Base-by-base conservation (phyloP, 2,113 vertebrate species). In the Typhlomys cinereus region DNA sequence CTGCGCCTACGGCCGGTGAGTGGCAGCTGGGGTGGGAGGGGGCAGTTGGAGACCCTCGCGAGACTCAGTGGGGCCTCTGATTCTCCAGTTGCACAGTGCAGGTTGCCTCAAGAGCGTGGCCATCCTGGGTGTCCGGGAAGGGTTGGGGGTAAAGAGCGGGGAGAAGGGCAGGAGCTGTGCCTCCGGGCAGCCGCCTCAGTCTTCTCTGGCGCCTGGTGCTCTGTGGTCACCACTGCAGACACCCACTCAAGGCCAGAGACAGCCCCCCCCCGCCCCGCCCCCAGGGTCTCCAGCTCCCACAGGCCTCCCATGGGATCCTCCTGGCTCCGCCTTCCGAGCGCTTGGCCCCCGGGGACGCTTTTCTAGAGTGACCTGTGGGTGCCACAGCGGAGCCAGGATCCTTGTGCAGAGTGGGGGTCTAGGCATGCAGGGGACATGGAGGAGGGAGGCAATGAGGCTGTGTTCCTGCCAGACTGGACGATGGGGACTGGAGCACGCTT, bases 1-100 rank as follows among this genome's bases (percentile, higher is more conserved):
- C 0, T 99, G 99, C 94, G 98, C 98, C 0, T 99, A 99, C 0
- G 99, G 99, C 71, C 98, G 98, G 99, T 99, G 98, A 95, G 98
- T 96, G 1, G 44, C 61, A 7, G 21, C 39, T 8, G 44, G n/a
- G 70, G 29, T 0, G 9, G 31, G 25, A 14, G n/a, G 78, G 67
- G 69, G 62, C 31, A 4, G 0, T 10, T 54, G 44, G 46, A 64
- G 27, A 14, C 21, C 15, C 61, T n/a, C n/a, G n/a, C 27, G 11
- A 23, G 76, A 17, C 44, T 59, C 81, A 13, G 2, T 18, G 15
- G 71, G 50, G 39, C 57, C 50, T 76, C 44, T 18, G 27, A 73
- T 66, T 54, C 62, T 39, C 44, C 0, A 1, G 36, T 34, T 62
- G 44, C 0, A 0, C 12, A 17, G 21, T 9, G 17, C 54, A 31